Evolutionary conservation across 2,888 invertebrate genomes (phyloP).

Genomic region (Aricia artaxerxes): DNA sequence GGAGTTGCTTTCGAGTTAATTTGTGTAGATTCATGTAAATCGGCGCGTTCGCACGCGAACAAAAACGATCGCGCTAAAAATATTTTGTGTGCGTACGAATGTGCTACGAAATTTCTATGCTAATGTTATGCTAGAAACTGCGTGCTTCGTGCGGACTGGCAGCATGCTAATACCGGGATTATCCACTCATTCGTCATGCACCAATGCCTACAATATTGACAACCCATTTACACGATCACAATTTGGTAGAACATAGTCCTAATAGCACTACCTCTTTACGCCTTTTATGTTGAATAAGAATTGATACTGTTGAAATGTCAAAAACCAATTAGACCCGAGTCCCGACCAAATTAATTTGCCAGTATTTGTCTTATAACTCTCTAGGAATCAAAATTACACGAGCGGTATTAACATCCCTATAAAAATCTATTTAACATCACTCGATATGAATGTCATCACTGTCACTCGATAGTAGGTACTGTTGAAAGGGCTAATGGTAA

Average conservation of each 20-base stretch:
- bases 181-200: slow-evolving; percentile 22
- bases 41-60: slow-evolving; percentile 23
- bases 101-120: slow-evolving; percentile 27
- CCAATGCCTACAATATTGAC: not conserved
- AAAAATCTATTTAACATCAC: slow-evolving; percentile 4
- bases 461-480: not conserved
- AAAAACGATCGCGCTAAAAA: slow-evolving; percentile 22
- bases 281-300: not conserved
- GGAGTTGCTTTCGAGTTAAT: slow-evolving; percentile 27
- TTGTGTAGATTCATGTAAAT: slow-evolving; percentile 31
- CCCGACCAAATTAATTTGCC: not conserved
- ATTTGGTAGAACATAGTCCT: not conserved
- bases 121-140: slow-evolving; percentile 27
- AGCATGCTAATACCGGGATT: slow-evolving; percentile 17
- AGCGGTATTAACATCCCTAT: not conserved
- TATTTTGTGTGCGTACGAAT: slow-evolving; percentile 27
- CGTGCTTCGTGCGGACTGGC: slow-evolving; percentile 25
- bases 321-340: not conserved
- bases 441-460: not conserved
- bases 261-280: not conserved
- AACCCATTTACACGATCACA: not conserved
- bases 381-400: not conserved
- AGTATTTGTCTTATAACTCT: not conserved
- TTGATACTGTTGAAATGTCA: not conserved
- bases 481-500: slow-evolving; percentile 24